Evolutionary conservation across 2,113 vertebrate species (phyloP).

Genomic region (Tapirus terrestris): DNA sequence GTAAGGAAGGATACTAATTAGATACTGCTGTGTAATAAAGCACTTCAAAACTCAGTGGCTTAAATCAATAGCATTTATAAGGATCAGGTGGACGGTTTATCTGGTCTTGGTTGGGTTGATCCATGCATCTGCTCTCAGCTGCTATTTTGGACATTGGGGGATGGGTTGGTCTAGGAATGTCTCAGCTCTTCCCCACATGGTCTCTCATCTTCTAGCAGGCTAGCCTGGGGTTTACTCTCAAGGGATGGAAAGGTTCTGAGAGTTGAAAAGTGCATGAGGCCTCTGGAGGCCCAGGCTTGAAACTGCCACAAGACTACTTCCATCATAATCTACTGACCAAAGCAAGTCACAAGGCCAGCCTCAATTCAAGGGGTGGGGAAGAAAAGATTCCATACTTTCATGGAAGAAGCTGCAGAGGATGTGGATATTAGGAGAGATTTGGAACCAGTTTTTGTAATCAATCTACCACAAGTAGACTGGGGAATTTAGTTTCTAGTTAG

Average conservation of each 20-base stretch:
- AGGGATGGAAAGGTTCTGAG: neutral
- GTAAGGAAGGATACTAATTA: neutral
- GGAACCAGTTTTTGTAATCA: neutral
- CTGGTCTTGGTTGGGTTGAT: neutral
- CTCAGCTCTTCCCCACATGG: neutral
- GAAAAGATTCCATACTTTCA: neutral
- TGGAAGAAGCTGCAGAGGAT: neutral
- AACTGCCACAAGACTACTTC: too few species aligned
- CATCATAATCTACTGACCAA: neutral
- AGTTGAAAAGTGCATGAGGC: neutral
- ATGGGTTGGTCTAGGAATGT: neutral
- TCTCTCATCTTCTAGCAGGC: neutral
- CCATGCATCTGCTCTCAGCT: neutral
- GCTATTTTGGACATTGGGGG: neutral
- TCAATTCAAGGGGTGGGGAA: too few species aligned
- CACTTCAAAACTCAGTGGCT: neutral
- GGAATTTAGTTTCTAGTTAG: neutral
- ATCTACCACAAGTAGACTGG: neutral
- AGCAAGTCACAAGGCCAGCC: neutral
- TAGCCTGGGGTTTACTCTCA: neutral
- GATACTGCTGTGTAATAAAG: neutral
- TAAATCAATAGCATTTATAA: neutral
- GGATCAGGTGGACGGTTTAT: neutral
- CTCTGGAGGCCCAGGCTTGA: neutral
- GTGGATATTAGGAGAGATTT: neutral